Conservation (phyloP, 1,140 invertebrate genomes). For the Elysia chlorotica region DNA sequence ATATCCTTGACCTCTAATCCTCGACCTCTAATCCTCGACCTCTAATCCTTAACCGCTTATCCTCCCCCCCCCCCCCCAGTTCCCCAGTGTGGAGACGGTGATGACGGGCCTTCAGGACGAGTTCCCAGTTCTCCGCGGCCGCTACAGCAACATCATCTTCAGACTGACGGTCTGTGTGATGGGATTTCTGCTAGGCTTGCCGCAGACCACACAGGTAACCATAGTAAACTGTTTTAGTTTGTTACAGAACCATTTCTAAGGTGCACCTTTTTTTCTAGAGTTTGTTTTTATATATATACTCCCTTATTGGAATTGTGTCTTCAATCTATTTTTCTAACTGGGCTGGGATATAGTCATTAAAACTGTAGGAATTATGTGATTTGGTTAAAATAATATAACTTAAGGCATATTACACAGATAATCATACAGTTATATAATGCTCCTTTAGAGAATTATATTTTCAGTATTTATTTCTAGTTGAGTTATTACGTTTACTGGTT, state of each 20-base stretch:
- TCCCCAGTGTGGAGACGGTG: slow-evolving; percentile 37
- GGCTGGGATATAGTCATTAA: background rate
- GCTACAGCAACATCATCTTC: slow-evolving; percentile 31
- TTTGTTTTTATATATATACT: background rate
- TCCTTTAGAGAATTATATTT: too few relatives aligned
- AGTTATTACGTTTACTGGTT: too few relatives aligned
- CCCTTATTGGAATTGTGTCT: background rate
- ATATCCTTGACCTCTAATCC: too few relatives aligned
- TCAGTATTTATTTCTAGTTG: too few relatives aligned
- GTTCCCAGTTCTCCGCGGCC: slow-evolving; percentile 27
- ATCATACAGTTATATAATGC: too few relatives aligned
- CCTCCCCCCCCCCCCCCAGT: slow-evolving; percentile 15
- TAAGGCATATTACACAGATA: too few relatives aligned
- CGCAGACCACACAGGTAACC: slow-evolving; percentile 72
- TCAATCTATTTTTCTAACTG: background rate
- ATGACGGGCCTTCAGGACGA: slow-evolving; percentile 38
- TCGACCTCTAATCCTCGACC: background rate
- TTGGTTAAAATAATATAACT: background rate
- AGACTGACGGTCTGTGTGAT: slow-evolving; percentile 65
- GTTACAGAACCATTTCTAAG: background rate
- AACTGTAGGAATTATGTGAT: background rate
- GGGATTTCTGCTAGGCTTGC: slow-evolving; percentile 70
- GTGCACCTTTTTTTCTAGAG: background rate
- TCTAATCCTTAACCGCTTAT: background rate
- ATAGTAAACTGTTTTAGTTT: background rate